phyloP scores from a whole-genome alignment of 2,797 vertebrate genomes.

The Sylvia borin region DNA sequence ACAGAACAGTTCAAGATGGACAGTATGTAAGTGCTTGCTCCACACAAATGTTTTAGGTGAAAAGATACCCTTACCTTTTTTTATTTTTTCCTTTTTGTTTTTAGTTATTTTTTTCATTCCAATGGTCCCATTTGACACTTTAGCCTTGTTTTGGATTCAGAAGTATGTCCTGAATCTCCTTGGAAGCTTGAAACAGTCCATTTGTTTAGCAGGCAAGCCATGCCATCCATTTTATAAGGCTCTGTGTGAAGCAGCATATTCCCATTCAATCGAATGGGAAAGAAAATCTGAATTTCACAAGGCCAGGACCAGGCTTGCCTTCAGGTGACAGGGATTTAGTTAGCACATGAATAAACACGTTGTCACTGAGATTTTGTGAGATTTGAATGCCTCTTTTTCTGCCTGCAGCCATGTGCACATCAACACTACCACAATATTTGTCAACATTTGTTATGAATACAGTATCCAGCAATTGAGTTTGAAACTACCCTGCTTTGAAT shows the following conservation, averaged over 20 bases:
- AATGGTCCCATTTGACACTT: not conserved
- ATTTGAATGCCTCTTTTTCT: not conserved
- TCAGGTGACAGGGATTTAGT: not conserved
- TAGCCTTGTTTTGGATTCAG: not conserved
- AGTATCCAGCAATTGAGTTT: not conserved
- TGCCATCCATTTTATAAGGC: not conserved
- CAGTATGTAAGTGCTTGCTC: not conserved
- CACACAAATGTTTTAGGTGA: not conserved
- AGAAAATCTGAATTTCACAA: not conserved
- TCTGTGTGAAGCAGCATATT: not conserved
- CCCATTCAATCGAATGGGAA: not conserved
- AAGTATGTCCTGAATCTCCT: not conserved
- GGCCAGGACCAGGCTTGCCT: not conserved
- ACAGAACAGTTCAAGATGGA: not conserved
- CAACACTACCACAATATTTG: not conserved
- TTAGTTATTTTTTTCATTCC: not conserved
- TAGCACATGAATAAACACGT: not conserved
- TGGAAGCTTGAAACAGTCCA: not conserved
- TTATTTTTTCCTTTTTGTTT: not conserved
- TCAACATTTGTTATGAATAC: not conserved
- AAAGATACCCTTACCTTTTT: not conserved
- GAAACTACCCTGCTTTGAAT: not conserved
- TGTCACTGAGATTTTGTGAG: not conserved
- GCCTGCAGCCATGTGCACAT: not conserved
- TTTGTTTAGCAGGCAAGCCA: not conserved